These are phyloP conservation scores for Hemithea aestivaria DNA, from an alignment of 2,888 invertebrate genomes.

Conservation along the genomic window DNA sequence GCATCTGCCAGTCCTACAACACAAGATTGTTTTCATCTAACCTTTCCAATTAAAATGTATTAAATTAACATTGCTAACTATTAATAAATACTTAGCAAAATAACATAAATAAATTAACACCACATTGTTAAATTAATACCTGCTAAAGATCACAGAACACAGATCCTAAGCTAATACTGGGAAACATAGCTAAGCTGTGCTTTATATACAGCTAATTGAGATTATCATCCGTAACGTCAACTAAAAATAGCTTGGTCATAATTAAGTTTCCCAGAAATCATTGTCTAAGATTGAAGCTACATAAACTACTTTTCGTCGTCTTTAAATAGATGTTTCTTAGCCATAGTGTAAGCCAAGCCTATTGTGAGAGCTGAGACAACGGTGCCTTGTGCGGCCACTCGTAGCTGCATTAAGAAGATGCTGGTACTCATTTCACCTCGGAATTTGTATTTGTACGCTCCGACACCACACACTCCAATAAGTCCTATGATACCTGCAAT, in stretches of 20 bases:
- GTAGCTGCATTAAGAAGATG: constrained; percentile 89
- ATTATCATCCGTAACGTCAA: no score
- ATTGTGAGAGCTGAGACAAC: constrained; percentile 87
- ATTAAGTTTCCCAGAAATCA: constrained; percentile 19
- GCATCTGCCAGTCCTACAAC: no score
- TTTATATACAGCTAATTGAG: constrained; percentile 16
- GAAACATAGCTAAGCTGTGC: constrained; percentile 23
- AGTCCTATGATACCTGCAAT: constrained; percentile 84
- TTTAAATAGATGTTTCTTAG: constrained; percentile 71
- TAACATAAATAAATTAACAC: constrained; percentile 22
- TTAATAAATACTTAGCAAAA: constrained; percentile 17
- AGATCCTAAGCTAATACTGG: constrained; percentile 26
- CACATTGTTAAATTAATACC: constrained; percentile 34
- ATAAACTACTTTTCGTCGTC: constrained; percentile 45
- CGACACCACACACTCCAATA: constrained; percentile 82
- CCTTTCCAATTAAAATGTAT: no score
- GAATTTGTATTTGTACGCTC: constrained; percentile 86
- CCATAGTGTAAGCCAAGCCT: constrained; percentile 85
- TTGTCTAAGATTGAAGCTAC: constrained; percentile 5
- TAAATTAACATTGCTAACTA: constrained; percentile 8
- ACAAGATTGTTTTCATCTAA: no score
- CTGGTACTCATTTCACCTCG: constrained; percentile 89
- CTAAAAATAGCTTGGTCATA: no score
- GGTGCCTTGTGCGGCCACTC: constrained; percentile 91
- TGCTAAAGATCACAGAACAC: constrained; percentile 51